phyloP scores from a whole-genome alignment of 2,888 invertebrate genomes.

The Drosophila suboccidentalis region DNA sequence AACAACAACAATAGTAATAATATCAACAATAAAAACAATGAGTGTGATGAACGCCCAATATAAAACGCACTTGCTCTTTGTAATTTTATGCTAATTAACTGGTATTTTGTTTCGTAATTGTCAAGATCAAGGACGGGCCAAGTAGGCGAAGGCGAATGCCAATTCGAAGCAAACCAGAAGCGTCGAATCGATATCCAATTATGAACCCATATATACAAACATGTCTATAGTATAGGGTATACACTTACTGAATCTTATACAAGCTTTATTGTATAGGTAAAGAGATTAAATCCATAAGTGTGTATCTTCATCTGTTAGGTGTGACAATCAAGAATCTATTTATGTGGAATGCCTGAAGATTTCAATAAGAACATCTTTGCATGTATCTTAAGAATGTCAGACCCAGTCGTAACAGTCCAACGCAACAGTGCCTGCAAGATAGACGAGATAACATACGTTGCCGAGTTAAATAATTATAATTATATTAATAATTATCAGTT shows the following conservation, averaged over 20 bases:
- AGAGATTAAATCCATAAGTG: not conserved
- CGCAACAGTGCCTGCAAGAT: too few relatives aligned
- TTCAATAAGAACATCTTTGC: not conserved
- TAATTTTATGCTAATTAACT: constrained; percentile 74
- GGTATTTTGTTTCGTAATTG: constrained; percentile 65
- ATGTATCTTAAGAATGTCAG: not conserved
- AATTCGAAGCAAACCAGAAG: constrained; percentile 37
- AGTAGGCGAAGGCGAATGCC: constrained; percentile 47
- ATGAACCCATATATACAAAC: not conserved
- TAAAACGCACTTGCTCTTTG: constrained; percentile 52
- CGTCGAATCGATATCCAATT: constrained; percentile 13
- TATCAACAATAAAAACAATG: constrained; percentile 1
- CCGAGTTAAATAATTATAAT: not conserved
- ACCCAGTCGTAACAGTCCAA: too few relatives aligned
- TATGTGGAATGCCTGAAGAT: not conserved
- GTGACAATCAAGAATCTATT: not conserved
- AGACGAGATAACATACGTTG: not conserved
- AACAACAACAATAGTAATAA: constrained; percentile 21
- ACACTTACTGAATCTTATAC: not conserved
- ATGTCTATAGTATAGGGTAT: not conserved
- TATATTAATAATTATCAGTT: not conserved
- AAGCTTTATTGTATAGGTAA: not conserved
- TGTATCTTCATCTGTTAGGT: not conserved
- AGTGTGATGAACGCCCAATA: constrained; percentile 50
- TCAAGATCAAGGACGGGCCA: constrained; percentile 74